These are phyloP conservation scores for Polyploca ridens DNA, from an alignment of 2,888 invertebrate species.

Conservation along the genomic window DNA sequence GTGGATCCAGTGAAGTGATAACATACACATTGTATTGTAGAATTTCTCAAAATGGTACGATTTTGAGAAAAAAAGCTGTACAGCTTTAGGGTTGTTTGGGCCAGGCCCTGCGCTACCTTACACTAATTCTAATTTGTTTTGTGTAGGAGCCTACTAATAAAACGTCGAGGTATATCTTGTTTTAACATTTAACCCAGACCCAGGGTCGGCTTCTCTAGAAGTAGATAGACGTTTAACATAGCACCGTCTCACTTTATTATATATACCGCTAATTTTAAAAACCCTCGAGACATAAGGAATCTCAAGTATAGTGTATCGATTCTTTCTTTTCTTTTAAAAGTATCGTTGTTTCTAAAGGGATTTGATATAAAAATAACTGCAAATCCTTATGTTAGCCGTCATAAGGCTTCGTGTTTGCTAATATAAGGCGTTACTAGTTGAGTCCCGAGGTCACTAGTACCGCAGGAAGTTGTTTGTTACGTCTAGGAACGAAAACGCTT, in stretches of 20 bases:
- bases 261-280: neutral
- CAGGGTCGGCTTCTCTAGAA: too few relatives aligned
- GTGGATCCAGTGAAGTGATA: too few relatives aligned
- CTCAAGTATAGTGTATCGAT: neutral
- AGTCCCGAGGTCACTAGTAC: constrained; percentile 34
- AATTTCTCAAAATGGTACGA: too few relatives aligned
- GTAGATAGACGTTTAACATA: too few relatives aligned
- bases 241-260: neutral
- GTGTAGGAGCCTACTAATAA: too few relatives aligned
- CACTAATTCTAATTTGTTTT: too few relatives aligned
- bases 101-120: too few relatives aligned
- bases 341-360: constrained; percentile 18
- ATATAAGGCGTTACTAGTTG: constrained; percentile 1
- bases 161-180: too few relatives aligned
- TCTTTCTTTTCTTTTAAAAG: neutral
- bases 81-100: too few relatives aligned
- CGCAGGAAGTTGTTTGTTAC: constrained; percentile 47
- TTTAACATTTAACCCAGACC: too few relatives aligned
- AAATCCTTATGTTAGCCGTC: constrained; percentile 33
- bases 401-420: constrained; percentile 49
- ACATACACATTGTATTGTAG: too few relatives aligned
- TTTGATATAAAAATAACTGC: constrained; percentile 31
- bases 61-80: too few relatives aligned
- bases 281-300: neutral
- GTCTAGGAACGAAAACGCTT: constrained; percentile 22